phyloP scores from a whole-genome alignment of 2,113 vertebrate species.

The Xenopus tropicalis region DNA sequence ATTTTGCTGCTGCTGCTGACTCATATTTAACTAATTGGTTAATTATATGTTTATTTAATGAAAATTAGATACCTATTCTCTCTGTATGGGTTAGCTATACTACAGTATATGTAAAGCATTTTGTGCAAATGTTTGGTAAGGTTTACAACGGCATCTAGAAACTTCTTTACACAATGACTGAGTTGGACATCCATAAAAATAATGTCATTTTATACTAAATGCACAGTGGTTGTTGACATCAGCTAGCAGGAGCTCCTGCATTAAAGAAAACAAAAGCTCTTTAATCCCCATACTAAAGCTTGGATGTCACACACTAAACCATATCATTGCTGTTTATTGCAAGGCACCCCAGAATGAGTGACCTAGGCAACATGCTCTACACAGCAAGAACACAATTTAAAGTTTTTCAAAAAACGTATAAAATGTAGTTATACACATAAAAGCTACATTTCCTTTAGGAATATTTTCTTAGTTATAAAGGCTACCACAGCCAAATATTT shows the following conservation, averaged over 20 bases:
- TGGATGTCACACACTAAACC: conserved; percentile 12
- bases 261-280: conserved; percentile 34
- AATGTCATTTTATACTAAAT: conserved; percentile 28
- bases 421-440: neutral
- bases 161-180: conserved; percentile 20
- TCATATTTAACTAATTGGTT: too few relatives aligned
- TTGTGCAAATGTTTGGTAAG: conserved; percentile 4
- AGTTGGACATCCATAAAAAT: conserved; percentile 28
- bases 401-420: neutral
- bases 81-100: too few relatives aligned
- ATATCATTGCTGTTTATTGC: neutral
- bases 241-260: conserved; percentile 24
- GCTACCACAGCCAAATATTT: too few relatives aligned
- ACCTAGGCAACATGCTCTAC: conserved; percentile 7
- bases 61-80: too few relatives aligned
- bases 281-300: conserved; percentile 29
- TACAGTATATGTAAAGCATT: too few relatives aligned
- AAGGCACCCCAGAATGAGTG: neutral
- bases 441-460: neutral
- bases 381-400: neutral
- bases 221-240: conserved; percentile 31
- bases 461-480: neutral
- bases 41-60: too few relatives aligned
- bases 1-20: too few relatives aligned
- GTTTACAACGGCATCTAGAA: conserved; percentile 20